Percentiles rank a stretch among this genome's conserved stretches.
Conservation (phyloP, 2,888 invertebrate genomes). For the Pollenia angustigena region DNA sequence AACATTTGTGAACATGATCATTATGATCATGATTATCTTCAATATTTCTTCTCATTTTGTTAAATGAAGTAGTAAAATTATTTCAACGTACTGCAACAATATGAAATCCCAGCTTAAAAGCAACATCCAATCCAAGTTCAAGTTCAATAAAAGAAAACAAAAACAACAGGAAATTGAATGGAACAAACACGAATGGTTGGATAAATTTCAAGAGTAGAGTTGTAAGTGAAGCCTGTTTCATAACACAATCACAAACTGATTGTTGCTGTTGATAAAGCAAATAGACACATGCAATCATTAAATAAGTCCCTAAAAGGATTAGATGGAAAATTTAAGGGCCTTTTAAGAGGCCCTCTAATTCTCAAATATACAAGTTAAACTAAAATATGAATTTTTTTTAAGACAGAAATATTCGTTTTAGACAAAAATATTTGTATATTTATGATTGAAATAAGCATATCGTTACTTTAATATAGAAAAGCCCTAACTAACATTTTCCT, state of each 20-base stretch:
- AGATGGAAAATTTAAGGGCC: not conserved
- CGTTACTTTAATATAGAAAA: too few species aligned
- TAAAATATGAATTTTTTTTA: too few species aligned
- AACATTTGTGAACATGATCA: slow-evolving; percentile 43
- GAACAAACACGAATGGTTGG: slow-evolving; percentile 11
- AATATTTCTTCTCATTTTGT: slow-evolving; percentile 11
- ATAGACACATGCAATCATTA: not conserved
- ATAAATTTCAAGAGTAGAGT: slow-evolving; percentile 6
- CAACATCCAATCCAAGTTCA: slow-evolving; percentile 65
- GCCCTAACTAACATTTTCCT: too few species aligned
- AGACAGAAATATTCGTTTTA: too few species aligned
- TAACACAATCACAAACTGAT: slow-evolving; percentile 40
- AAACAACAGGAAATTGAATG: slow-evolving; percentile 62
- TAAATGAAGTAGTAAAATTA: slow-evolving; percentile 42
- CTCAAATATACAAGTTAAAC: too few species aligned
- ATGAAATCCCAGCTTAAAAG: slow-evolving; percentile 49
- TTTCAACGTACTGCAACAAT: slow-evolving; percentile 39
- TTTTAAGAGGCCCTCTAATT: not conserved
- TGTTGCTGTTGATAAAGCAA: slow-evolving; percentile 27
- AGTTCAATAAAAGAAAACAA: slow-evolving; percentile 58
- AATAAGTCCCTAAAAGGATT: not conserved
- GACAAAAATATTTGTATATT: too few species aligned
- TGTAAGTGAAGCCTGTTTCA: slow-evolving; percentile 50
- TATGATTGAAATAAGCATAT: too few species aligned
- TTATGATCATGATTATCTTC: slow-evolving; percentile 53